Evolutionary conservation across 2,888 invertebrate species (phyloP).

Genomic region (Schizaphis graminum): DNA sequence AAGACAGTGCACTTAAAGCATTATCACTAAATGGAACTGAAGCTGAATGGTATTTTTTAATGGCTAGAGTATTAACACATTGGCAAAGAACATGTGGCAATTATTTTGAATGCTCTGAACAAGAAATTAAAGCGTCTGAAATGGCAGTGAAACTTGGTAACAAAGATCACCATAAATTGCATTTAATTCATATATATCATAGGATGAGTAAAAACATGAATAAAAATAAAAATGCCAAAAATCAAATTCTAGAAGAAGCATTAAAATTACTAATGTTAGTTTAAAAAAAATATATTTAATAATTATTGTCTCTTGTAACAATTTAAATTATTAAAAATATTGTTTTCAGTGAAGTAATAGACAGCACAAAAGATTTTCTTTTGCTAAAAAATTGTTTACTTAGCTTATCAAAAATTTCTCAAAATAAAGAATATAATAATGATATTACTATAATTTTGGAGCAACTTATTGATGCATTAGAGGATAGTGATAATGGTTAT

Average conservation of each 20-base stretch:
- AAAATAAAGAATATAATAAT: not conserved
- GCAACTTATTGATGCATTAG: conserved; percentile 38
- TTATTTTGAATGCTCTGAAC: conserved; percentile 12
- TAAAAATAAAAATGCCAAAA: not conserved
- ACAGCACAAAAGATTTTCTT: conserved; percentile 15
- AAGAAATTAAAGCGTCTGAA: conserved; percentile 43
- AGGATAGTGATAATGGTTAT: conserved; percentile 40
- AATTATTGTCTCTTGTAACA: not conserved
- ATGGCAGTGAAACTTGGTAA: conserved; percentile 45
- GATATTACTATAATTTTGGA: not conserved
- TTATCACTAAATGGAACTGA: conserved; percentile 31
- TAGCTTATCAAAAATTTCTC: conserved; percentile 40
- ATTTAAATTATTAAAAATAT: not conserved
- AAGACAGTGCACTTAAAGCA: conserved; percentile 41
- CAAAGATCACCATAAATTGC: conserved; percentile 48
- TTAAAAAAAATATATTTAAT: not conserved
- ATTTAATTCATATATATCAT: conserved; percentile 39
- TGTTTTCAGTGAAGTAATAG: conserved; percentile 46
- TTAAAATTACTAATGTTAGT: conserved; percentile 37
- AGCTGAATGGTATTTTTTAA: conserved; percentile 53
- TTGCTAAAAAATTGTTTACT: conserved; percentile 47
- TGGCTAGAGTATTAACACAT: conserved; percentile 45
- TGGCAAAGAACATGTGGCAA: conserved; percentile 12
- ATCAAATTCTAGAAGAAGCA: not conserved
- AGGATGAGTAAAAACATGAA: conserved; percentile 23